These are phyloP conservation scores for Ascaphus truei DNA, from an alignment of 2,113 vertebrate species.

Conservation along the genomic window DNA sequence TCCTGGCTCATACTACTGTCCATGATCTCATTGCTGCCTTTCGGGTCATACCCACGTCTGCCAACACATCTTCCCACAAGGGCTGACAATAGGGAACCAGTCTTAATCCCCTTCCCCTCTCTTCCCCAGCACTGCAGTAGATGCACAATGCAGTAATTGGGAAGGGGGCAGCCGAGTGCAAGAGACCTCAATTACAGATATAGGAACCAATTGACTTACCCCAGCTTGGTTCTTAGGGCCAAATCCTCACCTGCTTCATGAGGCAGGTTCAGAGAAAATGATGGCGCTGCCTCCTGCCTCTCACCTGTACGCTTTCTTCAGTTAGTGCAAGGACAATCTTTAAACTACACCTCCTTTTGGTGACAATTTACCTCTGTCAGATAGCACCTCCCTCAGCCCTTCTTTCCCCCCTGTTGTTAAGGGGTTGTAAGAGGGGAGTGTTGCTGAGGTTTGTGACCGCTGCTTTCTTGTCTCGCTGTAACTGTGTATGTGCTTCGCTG, in stretches of 20 bases:
- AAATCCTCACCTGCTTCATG: constrained; percentile 22
- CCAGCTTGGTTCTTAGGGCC: not conserved
- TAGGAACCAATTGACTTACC: too few relatives aligned
- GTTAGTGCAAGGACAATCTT: constrained; percentile 38
- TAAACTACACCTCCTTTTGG: constrained; percentile 25
- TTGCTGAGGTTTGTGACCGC: constrained; percentile 22
- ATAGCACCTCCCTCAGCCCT: constrained; percentile 7
- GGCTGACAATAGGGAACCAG: constrained; percentile 30
- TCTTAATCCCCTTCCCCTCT: constrained; percentile 8
- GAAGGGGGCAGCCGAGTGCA: not conserved
- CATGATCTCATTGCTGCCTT: constrained; percentile 32
- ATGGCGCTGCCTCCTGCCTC: not conserved
- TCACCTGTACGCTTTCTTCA: constrained; percentile 20
- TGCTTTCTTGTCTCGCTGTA: constrained; percentile 28
- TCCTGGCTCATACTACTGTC: constrained; percentile 13
- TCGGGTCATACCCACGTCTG: constrained; percentile 31
- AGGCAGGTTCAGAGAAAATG: constrained; percentile 8
- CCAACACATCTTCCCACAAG: constrained; percentile 28
- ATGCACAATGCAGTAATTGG: constrained; percentile 23
- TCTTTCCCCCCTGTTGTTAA: not conserved
- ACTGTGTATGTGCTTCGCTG: constrained; percentile 32
- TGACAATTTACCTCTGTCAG: constrained; percentile 30
- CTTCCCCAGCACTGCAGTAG: constrained; percentile 14
- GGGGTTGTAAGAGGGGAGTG: not conserved
- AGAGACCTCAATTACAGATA: not conserved